phyloP scores from a whole-genome alignment of 1,140 invertebrate genomes.

The Thaumetopoea pityocampa region DNA sequence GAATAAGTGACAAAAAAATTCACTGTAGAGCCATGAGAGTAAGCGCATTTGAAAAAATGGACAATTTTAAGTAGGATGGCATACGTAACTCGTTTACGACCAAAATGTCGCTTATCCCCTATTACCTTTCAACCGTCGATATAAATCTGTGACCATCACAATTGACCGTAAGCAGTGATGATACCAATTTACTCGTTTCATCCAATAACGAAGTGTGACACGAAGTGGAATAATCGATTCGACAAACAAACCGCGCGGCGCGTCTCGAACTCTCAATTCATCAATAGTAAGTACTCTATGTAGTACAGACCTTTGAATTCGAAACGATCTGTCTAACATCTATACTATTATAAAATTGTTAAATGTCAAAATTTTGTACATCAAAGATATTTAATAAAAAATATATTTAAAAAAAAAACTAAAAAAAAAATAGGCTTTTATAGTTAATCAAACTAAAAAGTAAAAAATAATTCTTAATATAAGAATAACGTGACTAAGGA shows the following conservation, averaged over 20 bases:
- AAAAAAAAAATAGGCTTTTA: too few species aligned
- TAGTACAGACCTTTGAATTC: constrained; percentile 43
- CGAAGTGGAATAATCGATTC: constrained; percentile 69
- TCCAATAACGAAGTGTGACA: constrained; percentile 62
- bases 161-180: constrained; percentile 9
- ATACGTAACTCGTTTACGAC: too few species aligned
- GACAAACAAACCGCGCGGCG: constrained; percentile 58
- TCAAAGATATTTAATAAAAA: not conserved
- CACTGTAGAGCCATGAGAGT: too few species aligned
- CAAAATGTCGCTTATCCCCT: too few species aligned
- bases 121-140: not conserved
- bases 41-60: too few species aligned
- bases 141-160: constrained; percentile 3
- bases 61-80: too few species aligned
- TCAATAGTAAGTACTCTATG: constrained; percentile 44
- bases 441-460: too few species aligned
- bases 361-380: not conserved
- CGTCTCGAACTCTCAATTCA: constrained; percentile 49
- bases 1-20: too few species aligned
- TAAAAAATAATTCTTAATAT: too few species aligned
- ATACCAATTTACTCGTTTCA: constrained; percentile 41
- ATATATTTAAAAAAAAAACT: too few species aligned
- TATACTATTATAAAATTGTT: constrained; percentile 14
- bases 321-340: constrained; percentile 36
- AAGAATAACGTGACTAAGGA: too few species aligned